phyloP scores from a whole-genome alignment of 92 coral and sea anemone genomes.

The Scolanthus callimorphus region DNA sequence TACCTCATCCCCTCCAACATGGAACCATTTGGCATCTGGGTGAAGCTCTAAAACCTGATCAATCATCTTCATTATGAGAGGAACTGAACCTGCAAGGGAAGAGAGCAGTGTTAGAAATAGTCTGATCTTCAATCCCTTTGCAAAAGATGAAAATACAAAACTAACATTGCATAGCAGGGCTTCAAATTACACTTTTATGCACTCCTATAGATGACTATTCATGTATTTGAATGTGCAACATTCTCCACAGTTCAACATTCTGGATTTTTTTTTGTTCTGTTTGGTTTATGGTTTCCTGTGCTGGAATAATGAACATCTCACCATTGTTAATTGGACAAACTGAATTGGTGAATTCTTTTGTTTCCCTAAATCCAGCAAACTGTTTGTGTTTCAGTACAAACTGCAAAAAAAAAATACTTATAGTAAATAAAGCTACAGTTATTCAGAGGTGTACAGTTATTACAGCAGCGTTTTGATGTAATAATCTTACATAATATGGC shows the following conservation, averaged over 20 bases:
- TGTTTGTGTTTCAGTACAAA: constrained; percentile 70
- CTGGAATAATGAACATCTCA: constrained; percentile 1
- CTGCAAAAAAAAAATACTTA: constrained; percentile 12
- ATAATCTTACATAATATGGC: too few species aligned
- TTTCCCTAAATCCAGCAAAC: constrained; percentile 64
- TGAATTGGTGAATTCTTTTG: constrained; percentile 54
- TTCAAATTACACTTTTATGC: too few species aligned
- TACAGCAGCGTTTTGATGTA: too few species aligned
- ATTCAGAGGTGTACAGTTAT: too few species aligned
- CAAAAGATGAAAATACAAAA: not conserved
- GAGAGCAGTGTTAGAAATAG: not conserved
- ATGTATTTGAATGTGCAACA: too few species aligned
- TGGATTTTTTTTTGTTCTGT: too few species aligned
- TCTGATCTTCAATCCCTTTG: not conserved
- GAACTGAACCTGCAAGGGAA: constrained; percentile 31
- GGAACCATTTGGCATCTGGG: constrained; percentile 67
- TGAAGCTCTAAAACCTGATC: constrained; percentile 68
- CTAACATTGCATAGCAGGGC: too few species aligned
- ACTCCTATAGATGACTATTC: too few species aligned
- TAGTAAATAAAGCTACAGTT: too few species aligned
- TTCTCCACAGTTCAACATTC: too few species aligned
- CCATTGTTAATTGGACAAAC: constrained; percentile 74
- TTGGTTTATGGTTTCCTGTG: too few species aligned
- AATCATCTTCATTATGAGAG: constrained; percentile 55
- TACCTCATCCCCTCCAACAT: constrained; percentile 94